These are phyloP conservation scores for Oriolus oriolus DNA, from an alignment of 2,113 vertebrate species.

Conservation along the genomic window DNA sequence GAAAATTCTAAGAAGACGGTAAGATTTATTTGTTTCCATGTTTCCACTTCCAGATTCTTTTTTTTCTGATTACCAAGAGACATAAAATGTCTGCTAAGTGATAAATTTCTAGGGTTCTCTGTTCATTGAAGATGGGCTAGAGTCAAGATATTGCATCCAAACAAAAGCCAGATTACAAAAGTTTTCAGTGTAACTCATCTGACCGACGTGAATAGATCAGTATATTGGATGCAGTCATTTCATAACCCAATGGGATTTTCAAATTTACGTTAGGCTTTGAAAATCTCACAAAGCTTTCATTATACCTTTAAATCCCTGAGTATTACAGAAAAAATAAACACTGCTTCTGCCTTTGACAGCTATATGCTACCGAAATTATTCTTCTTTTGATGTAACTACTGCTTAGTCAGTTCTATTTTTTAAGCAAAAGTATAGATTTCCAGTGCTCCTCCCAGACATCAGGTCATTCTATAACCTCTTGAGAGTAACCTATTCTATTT, in stretches of 20 bases:
- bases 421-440: background rate
- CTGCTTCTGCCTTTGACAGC: background rate
- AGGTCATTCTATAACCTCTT: background rate
- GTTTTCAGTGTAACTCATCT: background rate
- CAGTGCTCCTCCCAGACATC: background rate
- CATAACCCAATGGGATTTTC: background rate
- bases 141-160: background rate
- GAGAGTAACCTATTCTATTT: background rate
- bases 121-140: background rate
- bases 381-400: background rate
- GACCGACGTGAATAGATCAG: background rate
- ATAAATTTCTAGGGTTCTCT: background rate
- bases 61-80: background rate
- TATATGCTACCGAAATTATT: background rate
- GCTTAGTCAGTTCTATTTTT: background rate
- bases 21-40: slow-evolving; percentile 12
- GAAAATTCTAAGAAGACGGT: slow-evolving; percentile 7
- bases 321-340: background rate
- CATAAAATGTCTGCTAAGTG: slow-evolving; percentile 49
- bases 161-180: background rate
- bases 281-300: background rate
- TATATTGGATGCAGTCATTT: background rate
- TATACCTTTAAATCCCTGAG: background rate
- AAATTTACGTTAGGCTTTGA: background rate
- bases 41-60: background rate